Percentiles rank a stretch among this genome's conserved stretches.
Conservation (phyloP, 2,797 vertebrate genomes). For the Ataeniobius toweri region DNA sequence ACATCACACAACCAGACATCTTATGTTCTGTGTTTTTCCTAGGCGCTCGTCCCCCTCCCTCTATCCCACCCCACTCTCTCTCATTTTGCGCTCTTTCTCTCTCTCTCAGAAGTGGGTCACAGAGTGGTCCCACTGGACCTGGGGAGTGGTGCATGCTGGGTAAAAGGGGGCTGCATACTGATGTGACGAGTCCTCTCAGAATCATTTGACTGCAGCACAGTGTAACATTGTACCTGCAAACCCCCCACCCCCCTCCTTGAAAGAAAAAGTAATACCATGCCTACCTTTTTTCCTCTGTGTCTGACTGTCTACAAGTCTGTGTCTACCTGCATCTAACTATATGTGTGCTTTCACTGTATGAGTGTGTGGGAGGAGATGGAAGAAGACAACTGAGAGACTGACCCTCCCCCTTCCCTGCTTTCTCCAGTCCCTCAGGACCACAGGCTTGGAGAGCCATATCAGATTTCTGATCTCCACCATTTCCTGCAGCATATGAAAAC, state of each 20-base stretch:
- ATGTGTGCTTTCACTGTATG: slow-evolving; percentile 49
- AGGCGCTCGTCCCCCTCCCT: slow-evolving; percentile 67
- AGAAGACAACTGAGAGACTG: slow-evolving; percentile 51
- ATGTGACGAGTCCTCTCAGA: slow-evolving; percentile 79
- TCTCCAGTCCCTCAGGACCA: slow-evolving; percentile 76
- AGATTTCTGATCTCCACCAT: slow-evolving; percentile 76
- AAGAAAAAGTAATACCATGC: slow-evolving; percentile 81
- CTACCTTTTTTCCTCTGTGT: slow-evolving; percentile 45
- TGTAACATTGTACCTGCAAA: slow-evolving; percentile 52
- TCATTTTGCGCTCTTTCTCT: slow-evolving; percentile 42
- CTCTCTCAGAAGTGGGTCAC: slow-evolving; percentile 81
- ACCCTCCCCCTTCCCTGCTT: slow-evolving; percentile 69
- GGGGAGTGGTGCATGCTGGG: slow-evolving; percentile 77
- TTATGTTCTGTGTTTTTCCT: slow-evolving; percentile 78
- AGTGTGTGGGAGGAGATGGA: slow-evolving; percentile 38
- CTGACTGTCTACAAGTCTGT: slow-evolving; percentile 32
- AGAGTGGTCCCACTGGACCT: slow-evolving; percentile 82
- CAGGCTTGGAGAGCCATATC: slow-evolving; percentile 76
- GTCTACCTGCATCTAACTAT: slow-evolving; percentile 55
- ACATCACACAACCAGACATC: slow-evolving; percentile 77
- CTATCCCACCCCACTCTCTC: slow-evolving; percentile 66
- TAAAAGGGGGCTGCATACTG: slow-evolving; percentile 80
- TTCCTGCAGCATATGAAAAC: slow-evolving; percentile 80
- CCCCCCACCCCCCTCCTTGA: not conserved
- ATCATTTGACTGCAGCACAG: slow-evolving; percentile 75